These are phyloP conservation scores for Columba livia DNA, from an alignment of 2,113 vertebrate species.

Conservation along the genomic window DNA sequence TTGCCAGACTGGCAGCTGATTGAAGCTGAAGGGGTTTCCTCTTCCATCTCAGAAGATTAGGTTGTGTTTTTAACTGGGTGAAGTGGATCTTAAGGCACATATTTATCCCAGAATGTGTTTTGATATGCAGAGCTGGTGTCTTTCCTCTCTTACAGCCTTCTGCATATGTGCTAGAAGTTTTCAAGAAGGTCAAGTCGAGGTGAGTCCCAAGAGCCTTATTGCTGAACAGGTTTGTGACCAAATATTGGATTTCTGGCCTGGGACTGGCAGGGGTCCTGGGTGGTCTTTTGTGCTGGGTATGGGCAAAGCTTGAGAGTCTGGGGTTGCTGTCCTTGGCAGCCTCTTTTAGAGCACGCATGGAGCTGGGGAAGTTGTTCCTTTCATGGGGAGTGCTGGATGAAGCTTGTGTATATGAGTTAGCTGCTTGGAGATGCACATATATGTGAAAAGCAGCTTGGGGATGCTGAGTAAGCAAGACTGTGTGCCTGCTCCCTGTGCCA, in stretches of 20 bases:
- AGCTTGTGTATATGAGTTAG: neutral
- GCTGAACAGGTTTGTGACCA: neutral
- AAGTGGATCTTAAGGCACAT: neutral
- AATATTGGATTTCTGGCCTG: neutral
- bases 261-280: neutral
- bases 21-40: neutral
- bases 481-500: neutral
- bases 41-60: neutral
- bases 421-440: neutral
- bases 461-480: neutral
- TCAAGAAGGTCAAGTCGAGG: slow-evolving; percentile 95
- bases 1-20: neutral
- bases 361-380: neutral
- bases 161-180: slow-evolving; percentile 87
- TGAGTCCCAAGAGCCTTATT: slow-evolving; percentile 59
- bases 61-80: neutral
- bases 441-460: neutral
- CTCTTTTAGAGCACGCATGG: rapidly evolving
- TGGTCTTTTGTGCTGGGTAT: neutral
- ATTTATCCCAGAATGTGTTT: neutral
- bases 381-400: neutral
- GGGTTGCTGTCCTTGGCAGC: neutral
- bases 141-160: slow-evolving; percentile 79
- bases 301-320: neutral
- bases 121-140: neutral